Evolutionary conservation across 2,797 vertebrate species (phyloP).

Genomic region (Orestias chungarensis): DNA sequence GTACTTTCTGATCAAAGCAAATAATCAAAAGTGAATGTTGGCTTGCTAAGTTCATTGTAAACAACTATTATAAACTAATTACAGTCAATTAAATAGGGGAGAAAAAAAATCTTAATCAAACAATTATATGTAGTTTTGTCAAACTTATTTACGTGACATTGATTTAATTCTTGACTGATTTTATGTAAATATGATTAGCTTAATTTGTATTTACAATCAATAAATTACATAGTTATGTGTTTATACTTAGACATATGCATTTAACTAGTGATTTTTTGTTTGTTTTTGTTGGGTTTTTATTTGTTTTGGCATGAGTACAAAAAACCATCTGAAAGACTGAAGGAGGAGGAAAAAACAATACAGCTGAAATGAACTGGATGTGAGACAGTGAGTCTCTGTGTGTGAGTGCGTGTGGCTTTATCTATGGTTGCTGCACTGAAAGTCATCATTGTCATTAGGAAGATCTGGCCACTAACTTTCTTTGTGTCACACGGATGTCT

Average conservation of each 20-base stretch:
- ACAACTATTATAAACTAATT: no score
- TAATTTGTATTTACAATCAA: not conserved
- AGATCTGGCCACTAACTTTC: not conserved
- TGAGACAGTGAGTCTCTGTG: slow-evolving; percentile 16
- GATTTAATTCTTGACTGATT: not conserved
- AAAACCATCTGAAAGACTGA: not conserved
- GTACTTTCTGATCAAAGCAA: not conserved
- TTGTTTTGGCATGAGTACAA: not conserved
- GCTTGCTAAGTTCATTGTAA: not conserved
- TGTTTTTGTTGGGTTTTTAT: not conserved
- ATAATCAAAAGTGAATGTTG: not conserved
- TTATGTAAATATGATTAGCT: not conserved
- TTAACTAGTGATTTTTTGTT: not conserved
- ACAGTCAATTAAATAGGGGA: not conserved
- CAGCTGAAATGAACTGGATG: not conserved
- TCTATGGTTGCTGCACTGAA: slow-evolving; percentile 32
- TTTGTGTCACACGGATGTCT: slow-evolving; percentile 5
- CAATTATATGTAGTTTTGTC: not conserved
- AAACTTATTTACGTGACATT: not conserved
- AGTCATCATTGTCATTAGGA: slow-evolving; percentile 36
- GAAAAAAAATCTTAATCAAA: not conserved
- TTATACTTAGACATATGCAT: not conserved
- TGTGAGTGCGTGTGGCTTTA: slow-evolving; percentile 20
- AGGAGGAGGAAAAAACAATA: slow-evolving; percentile 5
- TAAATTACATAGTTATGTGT: not conserved